Evolutionary conservation across 2,888 invertebrate genomes (phyloP).

Genomic region (Ethmia dodecea): DNA sequence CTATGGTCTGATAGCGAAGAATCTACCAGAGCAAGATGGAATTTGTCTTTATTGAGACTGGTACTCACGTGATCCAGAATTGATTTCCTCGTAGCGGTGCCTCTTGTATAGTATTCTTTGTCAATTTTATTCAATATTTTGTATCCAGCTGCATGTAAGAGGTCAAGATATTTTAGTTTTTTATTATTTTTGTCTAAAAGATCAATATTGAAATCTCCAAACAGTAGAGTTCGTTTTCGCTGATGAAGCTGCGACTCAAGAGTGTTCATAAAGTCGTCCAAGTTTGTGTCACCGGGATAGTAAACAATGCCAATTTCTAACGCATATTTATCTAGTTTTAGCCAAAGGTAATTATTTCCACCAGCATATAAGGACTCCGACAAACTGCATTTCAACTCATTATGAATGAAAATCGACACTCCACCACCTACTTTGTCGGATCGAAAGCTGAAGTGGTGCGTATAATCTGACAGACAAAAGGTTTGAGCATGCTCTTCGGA

Average conservation of each 20-base stretch:
- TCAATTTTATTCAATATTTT: conserved; percentile 6
- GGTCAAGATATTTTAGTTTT: conserved; percentile 7
- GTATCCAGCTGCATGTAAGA: conserved; percentile 12
- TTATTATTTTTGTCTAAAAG: conserved; percentile 5
- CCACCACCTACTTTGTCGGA: conserved; percentile 6
- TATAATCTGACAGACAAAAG: conserved; percentile 9
- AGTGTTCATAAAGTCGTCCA: conserved; percentile 13
- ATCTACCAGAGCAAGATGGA: conserved; percentile 9
- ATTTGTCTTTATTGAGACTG: conserved; percentile 2
- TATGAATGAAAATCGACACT: conserved; percentile 8
- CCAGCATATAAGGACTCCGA: neutral
- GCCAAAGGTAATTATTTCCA: neutral
- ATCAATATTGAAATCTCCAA: conserved; percentile 18
- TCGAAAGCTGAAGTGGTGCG: conserved; percentile 8
- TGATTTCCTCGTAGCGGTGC: conserved; percentile 1
- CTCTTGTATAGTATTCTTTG: conserved; percentile 2
- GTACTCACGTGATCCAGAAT: conserved; percentile 10
- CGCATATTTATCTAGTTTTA: neutral
- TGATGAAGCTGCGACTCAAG: conserved; percentile 11
- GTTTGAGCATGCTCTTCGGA: conserved; percentile 17
- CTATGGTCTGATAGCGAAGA: conserved; percentile 10
- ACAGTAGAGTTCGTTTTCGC: conserved; percentile 13
- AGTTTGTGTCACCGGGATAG: conserved; percentile 11
- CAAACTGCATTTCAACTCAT: neutral
- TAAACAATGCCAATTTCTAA: conserved; percentile 4